These are phyloP conservation scores for Pterostichus niger DNA, from an alignment of 2,888 invertebrate genomes.

Conservation along the genomic window DNA sequence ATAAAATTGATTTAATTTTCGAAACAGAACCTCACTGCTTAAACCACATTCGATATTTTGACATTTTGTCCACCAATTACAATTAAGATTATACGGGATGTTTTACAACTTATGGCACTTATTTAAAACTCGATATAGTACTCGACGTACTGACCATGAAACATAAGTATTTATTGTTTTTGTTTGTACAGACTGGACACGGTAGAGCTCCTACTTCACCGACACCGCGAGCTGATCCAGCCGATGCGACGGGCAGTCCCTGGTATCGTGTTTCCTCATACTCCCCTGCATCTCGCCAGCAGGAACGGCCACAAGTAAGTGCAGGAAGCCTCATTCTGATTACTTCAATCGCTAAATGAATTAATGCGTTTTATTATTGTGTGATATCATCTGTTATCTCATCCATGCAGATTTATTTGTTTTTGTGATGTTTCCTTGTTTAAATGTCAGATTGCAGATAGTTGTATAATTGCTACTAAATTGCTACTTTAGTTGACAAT, in stretches of 20 bases:
- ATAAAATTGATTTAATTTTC: too few relatives aligned
- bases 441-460: background rate
- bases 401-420: background rate
- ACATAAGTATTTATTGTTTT: too few relatives aligned
- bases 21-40: too few relatives aligned
- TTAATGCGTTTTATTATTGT: conserved; percentile 42
- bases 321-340: background rate
- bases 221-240: conserved; percentile 90
- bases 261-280: conserved; percentile 82
- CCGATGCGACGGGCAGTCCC: conserved; percentile 82
- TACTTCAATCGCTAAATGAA: conserved; percentile 13
- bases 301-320: conserved; percentile 94
- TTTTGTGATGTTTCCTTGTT: conserved; percentile 26
- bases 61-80: too few relatives aligned
- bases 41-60: too few relatives aligned
- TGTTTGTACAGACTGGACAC: conserved; percentile 89
- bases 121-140: too few relatives aligned
- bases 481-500: background rate
- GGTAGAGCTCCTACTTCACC: conserved; percentile 91
- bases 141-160: too few relatives aligned
- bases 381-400: conserved; percentile 43
- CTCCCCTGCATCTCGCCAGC: conserved; percentile 95
- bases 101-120: too few relatives aligned
- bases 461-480: background rate
- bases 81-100: too few relatives aligned